Evolutionary conservation across 1,140 invertebrate genomes (phyloP).

Genomic region (Bradysia coprophila): DNA sequence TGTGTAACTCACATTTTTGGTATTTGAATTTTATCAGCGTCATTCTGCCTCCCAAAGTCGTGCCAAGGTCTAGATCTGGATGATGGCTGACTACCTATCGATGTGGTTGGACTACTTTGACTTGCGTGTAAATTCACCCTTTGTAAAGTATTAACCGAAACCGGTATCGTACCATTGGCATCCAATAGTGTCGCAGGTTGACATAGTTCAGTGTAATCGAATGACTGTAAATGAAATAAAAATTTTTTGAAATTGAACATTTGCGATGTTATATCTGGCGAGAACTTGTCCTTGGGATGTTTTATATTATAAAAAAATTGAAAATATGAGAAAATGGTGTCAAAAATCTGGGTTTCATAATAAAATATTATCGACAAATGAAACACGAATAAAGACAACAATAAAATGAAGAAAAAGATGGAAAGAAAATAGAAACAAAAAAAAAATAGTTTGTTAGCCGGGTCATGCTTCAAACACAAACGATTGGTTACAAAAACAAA

Average conservation of each 20-base stretch:
- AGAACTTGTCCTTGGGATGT: neutral
- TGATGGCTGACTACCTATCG: conserved; percentile 27
- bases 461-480: no score
- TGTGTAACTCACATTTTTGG: conserved; percentile 79
- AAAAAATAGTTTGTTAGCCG: no score
- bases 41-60: conserved; percentile 80
- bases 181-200: conserved; percentile 33
- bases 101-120: conserved; percentile 39
- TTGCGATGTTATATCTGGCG: no score
- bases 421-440: no score
- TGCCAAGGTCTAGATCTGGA: conserved; percentile 69
- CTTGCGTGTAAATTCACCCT: conserved; percentile 21
- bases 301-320: neutral
- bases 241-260: no score
- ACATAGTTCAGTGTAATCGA: conserved; percentile 75
- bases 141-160: conserved; percentile 21
- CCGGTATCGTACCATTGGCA: conserved; percentile 21
- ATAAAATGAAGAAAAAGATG: no score
- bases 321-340: no score
- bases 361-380: no score
- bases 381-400: no score
- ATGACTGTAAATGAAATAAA: conserved; percentile 38
- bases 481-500: no score
- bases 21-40: conserved; percentile 92
- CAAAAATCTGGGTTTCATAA: neutral